A percentile compares a stretch with the other conserved stretches of the same genome.
Evolutionary conservation across 2,888 invertebrate species (phyloP).

Genomic region (Microchrysa polita): DNA sequence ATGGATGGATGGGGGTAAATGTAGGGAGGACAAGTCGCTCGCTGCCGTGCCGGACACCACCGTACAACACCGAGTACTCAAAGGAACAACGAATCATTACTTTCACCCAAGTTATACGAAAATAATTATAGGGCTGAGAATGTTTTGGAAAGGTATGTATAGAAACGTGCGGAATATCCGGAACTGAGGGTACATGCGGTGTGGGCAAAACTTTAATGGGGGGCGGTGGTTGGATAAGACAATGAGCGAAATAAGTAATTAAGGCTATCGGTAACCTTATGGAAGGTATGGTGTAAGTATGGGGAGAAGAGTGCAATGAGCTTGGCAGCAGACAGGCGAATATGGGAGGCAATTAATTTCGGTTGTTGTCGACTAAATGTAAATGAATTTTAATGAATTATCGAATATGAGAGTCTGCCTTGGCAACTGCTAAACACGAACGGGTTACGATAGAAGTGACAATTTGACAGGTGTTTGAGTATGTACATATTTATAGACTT

Average conservation of each 20-base stretch:
- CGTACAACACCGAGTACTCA: conserved; percentile 3
- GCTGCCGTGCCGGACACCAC: not conserved
- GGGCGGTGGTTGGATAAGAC: not conserved
- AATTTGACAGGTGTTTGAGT: too few species aligned
- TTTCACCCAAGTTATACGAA: conserved; percentile 30
- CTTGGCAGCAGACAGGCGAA: too few species aligned
- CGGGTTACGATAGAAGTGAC: too few species aligned
- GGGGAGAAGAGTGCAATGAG: not conserved
- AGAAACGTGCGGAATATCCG: not conserved
- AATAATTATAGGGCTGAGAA: conserved; percentile 36
- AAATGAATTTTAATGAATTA: too few species aligned
- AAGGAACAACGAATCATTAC: conserved; percentile 36
- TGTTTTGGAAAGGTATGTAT: conserved; percentile 26
- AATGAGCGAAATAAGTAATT: conserved; percentile 52
- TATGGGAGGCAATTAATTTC: not conserved
- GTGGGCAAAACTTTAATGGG: not conserved
- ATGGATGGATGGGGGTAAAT: not conserved
- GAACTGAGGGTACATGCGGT: not conserved
- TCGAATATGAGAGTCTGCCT: too few species aligned
- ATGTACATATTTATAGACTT: too few species aligned
- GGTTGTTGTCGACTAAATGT: not conserved
- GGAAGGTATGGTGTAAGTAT: not conserved
- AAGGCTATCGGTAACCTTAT: conserved; percentile 50
- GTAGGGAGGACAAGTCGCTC: not conserved
- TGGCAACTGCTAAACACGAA: too few species aligned